These are phyloP conservation scores for Chaetodon trifasciatus DNA, from an alignment of 2,797 vertebrate species.

Conservation along the genomic window DNA sequence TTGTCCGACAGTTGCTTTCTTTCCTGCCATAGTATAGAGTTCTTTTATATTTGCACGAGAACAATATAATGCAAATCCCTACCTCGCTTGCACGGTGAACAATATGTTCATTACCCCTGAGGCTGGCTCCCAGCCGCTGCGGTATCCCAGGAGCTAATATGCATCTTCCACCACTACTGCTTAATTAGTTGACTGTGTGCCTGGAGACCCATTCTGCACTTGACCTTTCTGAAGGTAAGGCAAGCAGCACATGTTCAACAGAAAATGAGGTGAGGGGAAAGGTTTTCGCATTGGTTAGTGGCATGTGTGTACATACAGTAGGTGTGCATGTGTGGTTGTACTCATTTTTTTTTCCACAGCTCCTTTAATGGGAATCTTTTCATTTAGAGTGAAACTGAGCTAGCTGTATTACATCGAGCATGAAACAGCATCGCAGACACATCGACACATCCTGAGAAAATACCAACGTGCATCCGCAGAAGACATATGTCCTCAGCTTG, in stretches of 20 bases:
- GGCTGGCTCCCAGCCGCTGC: slow-evolving; percentile 55
- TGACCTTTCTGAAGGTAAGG: slow-evolving; percentile 85
- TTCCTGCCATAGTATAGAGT: not conserved
- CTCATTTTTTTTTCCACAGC: not conserved
- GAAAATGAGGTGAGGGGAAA: slow-evolving; percentile 75
- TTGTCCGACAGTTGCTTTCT: not conserved
- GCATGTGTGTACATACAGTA: slow-evolving; percentile 29
- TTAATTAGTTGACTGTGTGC: slow-evolving; percentile 82
- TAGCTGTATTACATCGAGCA: slow-evolving; percentile 59
- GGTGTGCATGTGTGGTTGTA: slow-evolving; percentile 22
- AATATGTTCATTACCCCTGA: slow-evolving; percentile 69
- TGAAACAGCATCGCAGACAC: slow-evolving; percentile 42
- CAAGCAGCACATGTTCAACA: slow-evolving; percentile 77
- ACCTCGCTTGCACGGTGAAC: slow-evolving; percentile 70
- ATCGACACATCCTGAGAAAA: slow-evolving; percentile 39
- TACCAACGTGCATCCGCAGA: slow-evolving; percentile 30
- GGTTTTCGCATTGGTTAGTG: slow-evolving; percentile 46
- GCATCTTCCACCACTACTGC: slow-evolving; percentile 67
- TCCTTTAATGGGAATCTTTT: slow-evolving; percentile 66
- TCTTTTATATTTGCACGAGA: slow-evolving; percentile 48
- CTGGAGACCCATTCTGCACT: slow-evolving; percentile 79
- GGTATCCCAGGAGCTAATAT: slow-evolving; percentile 69
- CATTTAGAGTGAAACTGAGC: slow-evolving; percentile 64
- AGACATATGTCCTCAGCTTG: slow-evolving; percentile 52
- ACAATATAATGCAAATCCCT: slow-evolving; percentile 70